These are phyloP conservation scores for Pemphredon lugubris DNA, from an alignment of 2,888 invertebrate genomes.

Conservation along the genomic window DNA sequence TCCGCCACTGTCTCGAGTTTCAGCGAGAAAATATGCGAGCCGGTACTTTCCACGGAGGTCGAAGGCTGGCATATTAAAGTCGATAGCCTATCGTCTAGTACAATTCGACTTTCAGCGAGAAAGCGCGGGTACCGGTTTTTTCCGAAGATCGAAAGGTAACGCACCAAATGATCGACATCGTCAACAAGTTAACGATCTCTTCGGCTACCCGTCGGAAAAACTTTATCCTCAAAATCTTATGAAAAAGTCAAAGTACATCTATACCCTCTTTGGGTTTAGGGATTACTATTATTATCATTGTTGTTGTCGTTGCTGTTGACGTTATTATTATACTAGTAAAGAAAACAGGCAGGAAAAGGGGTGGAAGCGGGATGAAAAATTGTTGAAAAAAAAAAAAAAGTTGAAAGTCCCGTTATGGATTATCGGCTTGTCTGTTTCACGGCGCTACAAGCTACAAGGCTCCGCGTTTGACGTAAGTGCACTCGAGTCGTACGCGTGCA, in stretches of 20 bases:
- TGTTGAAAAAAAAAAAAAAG: slow-evolving; percentile 29
- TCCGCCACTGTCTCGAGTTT: slow-evolving; percentile 72
- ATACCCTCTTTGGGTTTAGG: no score
- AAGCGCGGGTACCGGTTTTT: slow-evolving; percentile 79
- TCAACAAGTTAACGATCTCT: slow-evolving; percentile 9
- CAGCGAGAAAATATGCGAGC: slow-evolving; percentile 79
- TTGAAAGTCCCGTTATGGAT: slow-evolving; percentile 46
- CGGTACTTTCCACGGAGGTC: slow-evolving; percentile 79
- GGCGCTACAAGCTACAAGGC: slow-evolving; percentile 44
- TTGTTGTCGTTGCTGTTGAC: no score
- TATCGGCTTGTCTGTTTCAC: slow-evolving; percentile 55
- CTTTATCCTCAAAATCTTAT: no score
- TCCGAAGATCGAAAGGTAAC: slow-evolving; percentile 79
- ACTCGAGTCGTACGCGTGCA: slow-evolving; percentile 22
- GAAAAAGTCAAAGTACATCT: no score
- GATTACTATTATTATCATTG: no score
- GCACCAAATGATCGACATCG: slow-evolving; percentile 46
- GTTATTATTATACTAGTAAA: no score
- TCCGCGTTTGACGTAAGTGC: slow-evolving; percentile 37
- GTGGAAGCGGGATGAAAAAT: slow-evolving; percentile 1
- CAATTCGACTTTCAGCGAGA: slow-evolving; percentile 80
- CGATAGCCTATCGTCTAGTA: slow-evolving; percentile 78
- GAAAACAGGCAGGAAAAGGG: neutral
- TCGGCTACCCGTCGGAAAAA: neutral
- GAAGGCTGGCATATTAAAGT: slow-evolving; percentile 79